Conservation (phyloP, 2,888 invertebrate genomes). For the Nomada ferruginata region DNA sequence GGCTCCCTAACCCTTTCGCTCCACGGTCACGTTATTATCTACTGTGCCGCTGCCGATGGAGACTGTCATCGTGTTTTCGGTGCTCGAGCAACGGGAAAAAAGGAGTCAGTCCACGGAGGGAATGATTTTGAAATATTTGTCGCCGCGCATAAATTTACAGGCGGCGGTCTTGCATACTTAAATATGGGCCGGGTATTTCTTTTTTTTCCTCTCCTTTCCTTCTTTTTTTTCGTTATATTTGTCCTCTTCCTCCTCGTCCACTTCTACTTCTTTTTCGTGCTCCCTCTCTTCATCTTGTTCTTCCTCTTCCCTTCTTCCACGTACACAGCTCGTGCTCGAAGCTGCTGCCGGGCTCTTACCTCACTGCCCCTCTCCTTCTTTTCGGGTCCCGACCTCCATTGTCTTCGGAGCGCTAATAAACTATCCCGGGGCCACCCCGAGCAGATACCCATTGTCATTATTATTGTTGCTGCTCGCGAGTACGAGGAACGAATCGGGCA, state of each 20-base stretch:
- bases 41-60: slow-evolving; percentile 60
- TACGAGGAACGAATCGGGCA: slow-evolving; percentile 70
- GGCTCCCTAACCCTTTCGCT: slow-evolving; percentile 30
- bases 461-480: slow-evolving; percentile 75
- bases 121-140: slow-evolving; percentile 83
- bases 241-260: slow-evolving; percentile 12
- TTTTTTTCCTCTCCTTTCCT: slow-evolving; percentile 34
- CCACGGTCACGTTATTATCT: slow-evolving; percentile 69
- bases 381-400: slow-evolving; percentile 83
- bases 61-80: slow-evolving; percentile 57
- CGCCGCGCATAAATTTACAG: slow-evolving; percentile 82
- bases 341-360: slow-evolving; percentile 70
- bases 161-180: slow-evolving; percentile 81
- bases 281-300: slow-evolving; percentile 38
- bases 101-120: slow-evolving; percentile 48
- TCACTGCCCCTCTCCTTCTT: slow-evolving; percentile 76
- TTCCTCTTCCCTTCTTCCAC: slow-evolving; percentile 45
- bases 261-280: slow-evolving; percentile 39
- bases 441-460: slow-evolving; percentile 78
- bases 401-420: slow-evolving; percentile 83
- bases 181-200: slow-evolving; percentile 79
- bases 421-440: slow-evolving; percentile 81
- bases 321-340: slow-evolving; percentile 62
- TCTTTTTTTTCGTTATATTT: slow-evolving; percentile 48
- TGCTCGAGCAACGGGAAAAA: slow-evolving; percentile 23